Evolutionary conservation across 2,113 vertebrate species (phyloP).

Genomic region (Vulpes ferrilata): DNA sequence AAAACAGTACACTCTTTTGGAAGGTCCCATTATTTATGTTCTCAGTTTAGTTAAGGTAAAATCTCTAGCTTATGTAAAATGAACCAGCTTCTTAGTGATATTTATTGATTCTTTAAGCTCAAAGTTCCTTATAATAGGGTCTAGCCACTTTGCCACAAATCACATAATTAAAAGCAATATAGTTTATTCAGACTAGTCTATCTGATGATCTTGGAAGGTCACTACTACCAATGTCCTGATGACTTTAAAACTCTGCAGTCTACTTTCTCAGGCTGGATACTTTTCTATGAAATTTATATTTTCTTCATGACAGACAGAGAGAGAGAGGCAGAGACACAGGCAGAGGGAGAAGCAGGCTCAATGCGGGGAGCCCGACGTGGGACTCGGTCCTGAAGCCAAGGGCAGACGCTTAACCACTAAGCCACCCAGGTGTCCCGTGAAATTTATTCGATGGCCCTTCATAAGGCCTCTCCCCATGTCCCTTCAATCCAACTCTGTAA

Average conservation of each 20-base stretch:
- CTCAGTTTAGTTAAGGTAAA: slow-evolving; percentile 46
- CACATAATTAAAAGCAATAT: not conserved
- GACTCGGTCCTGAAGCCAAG: too few species aligned
- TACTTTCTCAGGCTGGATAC: not conserved
- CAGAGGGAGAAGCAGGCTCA: too few species aligned
- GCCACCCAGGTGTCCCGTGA: too few species aligned
- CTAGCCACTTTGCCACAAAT: not conserved
- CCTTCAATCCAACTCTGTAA: not conserved
- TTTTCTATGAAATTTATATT: not conserved
- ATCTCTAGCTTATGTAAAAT: slow-evolving; percentile 44
- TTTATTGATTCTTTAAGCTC: slow-evolving; percentile 11
- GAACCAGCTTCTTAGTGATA: not conserved
- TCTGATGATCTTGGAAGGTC: not conserved
- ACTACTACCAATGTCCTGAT: not conserved
- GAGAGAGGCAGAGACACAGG: too few species aligned
- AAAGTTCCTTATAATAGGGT: not conserved
- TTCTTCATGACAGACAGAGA: too few species aligned
- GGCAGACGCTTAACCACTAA: too few species aligned
- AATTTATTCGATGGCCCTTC: not conserved
- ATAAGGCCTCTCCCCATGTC: not conserved
- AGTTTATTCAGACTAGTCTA: not conserved
- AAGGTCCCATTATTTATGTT: not conserved
- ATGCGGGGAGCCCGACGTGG: too few species aligned
- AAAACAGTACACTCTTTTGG: not conserved
- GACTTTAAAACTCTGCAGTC: not conserved